Evolutionary conservation across 2,113 vertebrate species (phyloP).

Genomic region (Malurus alboscapulatus): DNA sequence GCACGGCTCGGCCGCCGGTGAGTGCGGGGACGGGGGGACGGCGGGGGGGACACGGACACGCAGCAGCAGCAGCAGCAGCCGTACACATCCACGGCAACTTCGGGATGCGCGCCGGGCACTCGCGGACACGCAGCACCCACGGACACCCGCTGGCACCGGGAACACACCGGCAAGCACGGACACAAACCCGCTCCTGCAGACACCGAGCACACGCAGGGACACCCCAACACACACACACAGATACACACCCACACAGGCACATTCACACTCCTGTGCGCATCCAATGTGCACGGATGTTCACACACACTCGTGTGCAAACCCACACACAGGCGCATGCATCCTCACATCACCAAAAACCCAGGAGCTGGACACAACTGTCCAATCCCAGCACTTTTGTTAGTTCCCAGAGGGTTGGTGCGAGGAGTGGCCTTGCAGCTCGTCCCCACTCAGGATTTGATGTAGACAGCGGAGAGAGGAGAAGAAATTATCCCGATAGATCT

Average conservation of each 20-base stretch:
- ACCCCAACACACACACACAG: background rate
- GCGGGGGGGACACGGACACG: background rate
- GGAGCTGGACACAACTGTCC: background rate
- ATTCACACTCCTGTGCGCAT: fast-evolving
- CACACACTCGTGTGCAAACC: background rate
- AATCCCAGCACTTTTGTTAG: background rate
- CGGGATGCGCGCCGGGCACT: background rate
- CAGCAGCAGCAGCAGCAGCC: background rate
- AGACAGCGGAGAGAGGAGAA: background rate
- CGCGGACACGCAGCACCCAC: background rate
- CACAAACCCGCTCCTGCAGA: fast-evolving
- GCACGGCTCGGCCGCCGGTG: background rate
- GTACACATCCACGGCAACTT: fast-evolving
- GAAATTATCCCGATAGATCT: background rate
- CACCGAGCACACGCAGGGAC: background rate
- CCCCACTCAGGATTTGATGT: background rate
- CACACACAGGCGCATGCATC: fast-evolving
- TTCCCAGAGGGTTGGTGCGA: background rate
- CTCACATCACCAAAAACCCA: fast-evolving
- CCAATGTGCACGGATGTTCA: background rate
- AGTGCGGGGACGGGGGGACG: background rate
- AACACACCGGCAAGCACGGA: fast-evolving
- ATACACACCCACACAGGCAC: background rate
- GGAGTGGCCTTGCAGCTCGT: background rate
- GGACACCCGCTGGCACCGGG: background rate